Percentiles rank a stretch among this genome's conserved stretches.
Conservation (phyloP, 2,113 vertebrate genomes). For the Globicephala melas region DNA sequence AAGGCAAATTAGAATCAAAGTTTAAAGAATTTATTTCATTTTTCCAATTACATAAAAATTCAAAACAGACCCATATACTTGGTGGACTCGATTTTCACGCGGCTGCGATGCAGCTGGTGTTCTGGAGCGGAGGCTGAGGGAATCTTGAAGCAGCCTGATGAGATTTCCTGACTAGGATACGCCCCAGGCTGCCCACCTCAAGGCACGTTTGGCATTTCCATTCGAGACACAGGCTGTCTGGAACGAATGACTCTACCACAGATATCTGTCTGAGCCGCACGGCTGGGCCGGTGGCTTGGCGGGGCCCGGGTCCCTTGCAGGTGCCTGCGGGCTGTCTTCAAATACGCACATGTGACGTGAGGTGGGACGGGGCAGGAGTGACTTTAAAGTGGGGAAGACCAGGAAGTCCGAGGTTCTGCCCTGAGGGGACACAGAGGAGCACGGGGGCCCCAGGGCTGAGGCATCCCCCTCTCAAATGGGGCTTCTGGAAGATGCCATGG, state of each 20-base stretch:
- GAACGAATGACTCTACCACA: constrained; percentile 51
- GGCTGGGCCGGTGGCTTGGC: constrained; percentile 23
- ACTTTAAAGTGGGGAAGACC: neutral
- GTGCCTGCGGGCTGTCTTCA: neutral
- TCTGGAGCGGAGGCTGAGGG: constrained; percentile 38
- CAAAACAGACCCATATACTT: constrained; percentile 49
- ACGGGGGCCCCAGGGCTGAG: neutral
- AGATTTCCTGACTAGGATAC: constrained; percentile 61
- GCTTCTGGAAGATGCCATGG: neutral
- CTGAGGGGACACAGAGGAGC: neutral
- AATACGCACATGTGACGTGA: neutral
- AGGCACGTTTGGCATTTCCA: constrained; percentile 52
- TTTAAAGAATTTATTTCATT: constrained; percentile 68
- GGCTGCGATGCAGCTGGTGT: neutral
- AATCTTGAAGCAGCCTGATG: constrained; percentile 61
- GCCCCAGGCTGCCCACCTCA: constrained; percentile 29
- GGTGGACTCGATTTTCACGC: constrained; percentile 52
- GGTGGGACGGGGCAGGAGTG: neutral
- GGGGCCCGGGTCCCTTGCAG: neutral
- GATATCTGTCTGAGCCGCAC: neutral
- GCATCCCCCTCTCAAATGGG: neutral
- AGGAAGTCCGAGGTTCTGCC: neutral
- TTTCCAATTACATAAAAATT: constrained; percentile 76
- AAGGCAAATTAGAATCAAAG: constrained; percentile 68
- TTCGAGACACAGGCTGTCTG: constrained; percentile 49